Conservation (phyloP, 2,113 vertebrate genomes). For the Coreoperca whiteheadi region DNA sequence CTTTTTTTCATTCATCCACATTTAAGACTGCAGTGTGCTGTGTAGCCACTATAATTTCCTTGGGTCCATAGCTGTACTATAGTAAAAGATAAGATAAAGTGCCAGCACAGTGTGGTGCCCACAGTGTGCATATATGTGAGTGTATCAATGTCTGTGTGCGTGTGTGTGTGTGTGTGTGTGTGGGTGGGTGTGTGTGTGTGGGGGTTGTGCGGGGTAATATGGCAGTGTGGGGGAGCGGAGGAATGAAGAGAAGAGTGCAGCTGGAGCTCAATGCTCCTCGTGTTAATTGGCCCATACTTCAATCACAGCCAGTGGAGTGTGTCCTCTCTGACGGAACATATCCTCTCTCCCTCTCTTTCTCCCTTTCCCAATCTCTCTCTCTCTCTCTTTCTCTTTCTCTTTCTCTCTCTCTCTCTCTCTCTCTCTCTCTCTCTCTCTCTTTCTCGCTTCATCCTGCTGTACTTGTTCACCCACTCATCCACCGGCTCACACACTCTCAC, state of each 20-base stretch:
- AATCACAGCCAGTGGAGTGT: slow-evolving; percentile 82
- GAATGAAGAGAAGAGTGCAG: slow-evolving; percentile 81
- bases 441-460: slow-evolving; percentile 53
- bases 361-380: slow-evolving; percentile 36
- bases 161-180: slow-evolving; percentile 14
- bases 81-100: slow-evolving; percentile 71
- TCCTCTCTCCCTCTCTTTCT: slow-evolving; percentile 65
- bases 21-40: slow-evolving; percentile 49
- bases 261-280: slow-evolving; percentile 81
- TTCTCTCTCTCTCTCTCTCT: slow-evolving; percentile 33
- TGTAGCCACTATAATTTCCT: slow-evolving; percentile 60
- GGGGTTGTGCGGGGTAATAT: slow-evolving; percentile 61
- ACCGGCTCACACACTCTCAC: slow-evolving; percentile 35
- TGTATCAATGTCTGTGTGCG: slow-evolving; percentile 23
- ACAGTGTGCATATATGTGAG: slow-evolving; percentile 47
- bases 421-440: slow-evolving; percentile 21
- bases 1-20: slow-evolving; percentile 29
- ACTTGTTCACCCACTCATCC: slow-evolving; percentile 66
- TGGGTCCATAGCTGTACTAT: slow-evolving; percentile 53
- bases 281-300: slow-evolving; percentile 83
- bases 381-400: slow-evolving; percentile 3
- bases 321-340: slow-evolving; percentile 81
- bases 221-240: slow-evolving; percentile 64
- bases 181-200: slow-evolving; percentile 36
- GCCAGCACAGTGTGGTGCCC: slow-evolving; percentile 51